Conservation (phyloP, 2,797 vertebrate species). For the Alexandromys oeconomus region DNA sequence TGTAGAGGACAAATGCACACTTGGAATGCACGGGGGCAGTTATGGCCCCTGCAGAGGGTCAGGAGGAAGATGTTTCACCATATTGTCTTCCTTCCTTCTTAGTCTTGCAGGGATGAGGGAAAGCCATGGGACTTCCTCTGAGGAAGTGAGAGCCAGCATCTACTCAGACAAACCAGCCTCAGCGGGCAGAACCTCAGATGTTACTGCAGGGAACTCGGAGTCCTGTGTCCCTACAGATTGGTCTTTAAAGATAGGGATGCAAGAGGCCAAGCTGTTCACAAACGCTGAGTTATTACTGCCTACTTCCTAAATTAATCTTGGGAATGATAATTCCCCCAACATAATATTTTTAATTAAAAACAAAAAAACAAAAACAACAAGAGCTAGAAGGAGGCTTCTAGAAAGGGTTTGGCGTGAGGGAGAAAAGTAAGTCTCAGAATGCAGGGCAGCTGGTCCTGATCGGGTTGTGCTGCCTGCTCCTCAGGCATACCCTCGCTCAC, state of each 20-base stretch:
- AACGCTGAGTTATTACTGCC: background rate
- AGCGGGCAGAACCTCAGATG: background rate
- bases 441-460: background rate
- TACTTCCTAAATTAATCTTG: conserved; percentile 31
- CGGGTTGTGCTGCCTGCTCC: background rate
- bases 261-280: background rate
- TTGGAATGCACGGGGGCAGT: conserved; percentile 14
- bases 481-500: background rate
- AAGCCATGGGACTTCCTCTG: conserved; percentile 7
- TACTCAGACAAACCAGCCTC: background rate
- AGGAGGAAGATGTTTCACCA: background rate
- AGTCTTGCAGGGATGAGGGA: background rate
- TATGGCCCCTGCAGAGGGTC: background rate
- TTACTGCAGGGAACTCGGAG: background rate
- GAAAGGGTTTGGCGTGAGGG: background rate
- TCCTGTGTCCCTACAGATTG: background rate
- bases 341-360: background rate
- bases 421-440: background rate
- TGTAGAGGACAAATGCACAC: background rate
- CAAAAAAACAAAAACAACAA: too few species aligned
- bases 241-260: conserved; percentile 39
- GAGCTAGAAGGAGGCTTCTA: background rate
- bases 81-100: conserved; percentile 33
- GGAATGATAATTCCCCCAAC: background rate
- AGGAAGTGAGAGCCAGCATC: background rate